phyloP scores from a whole-genome alignment of 2,888 invertebrate genomes.

The Lutraria lutraria region DNA sequence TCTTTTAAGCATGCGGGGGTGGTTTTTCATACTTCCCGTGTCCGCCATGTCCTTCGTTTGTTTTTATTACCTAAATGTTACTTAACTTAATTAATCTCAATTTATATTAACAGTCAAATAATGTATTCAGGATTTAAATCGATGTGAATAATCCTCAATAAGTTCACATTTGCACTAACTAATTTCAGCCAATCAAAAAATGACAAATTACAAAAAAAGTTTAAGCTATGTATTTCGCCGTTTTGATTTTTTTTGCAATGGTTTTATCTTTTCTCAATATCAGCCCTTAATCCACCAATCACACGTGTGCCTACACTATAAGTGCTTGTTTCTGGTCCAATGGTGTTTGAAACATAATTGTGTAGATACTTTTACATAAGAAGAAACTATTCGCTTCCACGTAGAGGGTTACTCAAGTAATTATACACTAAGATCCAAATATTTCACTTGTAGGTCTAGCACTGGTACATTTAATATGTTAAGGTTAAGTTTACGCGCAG shows the following conservation, averaged over 20 bases:
- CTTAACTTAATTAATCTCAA: too few species aligned
- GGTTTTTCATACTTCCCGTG: not conserved
- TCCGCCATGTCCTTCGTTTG: not conserved
- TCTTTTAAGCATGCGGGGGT: conserved; percentile 41
- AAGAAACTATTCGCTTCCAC: not conserved
- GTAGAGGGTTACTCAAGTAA: not conserved
- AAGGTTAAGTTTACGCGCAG: too few species aligned
- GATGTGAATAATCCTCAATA: not conserved
- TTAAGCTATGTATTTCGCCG: too few species aligned
- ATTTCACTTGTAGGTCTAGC: too few species aligned
- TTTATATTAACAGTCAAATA: too few species aligned
- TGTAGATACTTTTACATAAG: not conserved
- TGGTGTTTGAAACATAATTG: not conserved
- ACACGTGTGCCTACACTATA: not conserved
- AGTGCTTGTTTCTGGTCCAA: not conserved
- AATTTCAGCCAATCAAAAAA: not conserved
- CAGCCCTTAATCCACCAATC: conserved; percentile 1
- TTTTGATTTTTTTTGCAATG: not conserved
- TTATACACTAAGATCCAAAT: not conserved
- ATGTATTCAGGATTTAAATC: too few species aligned
- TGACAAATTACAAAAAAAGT: too few species aligned
- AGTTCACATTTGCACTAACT: not conserved
- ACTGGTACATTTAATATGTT: too few species aligned
- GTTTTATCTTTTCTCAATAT: not conserved
- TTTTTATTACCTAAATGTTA: not conserved